phyloP scores from a whole-genome alignment of 2,888 invertebrate genomes.

The Limenitis camilla region DNA sequence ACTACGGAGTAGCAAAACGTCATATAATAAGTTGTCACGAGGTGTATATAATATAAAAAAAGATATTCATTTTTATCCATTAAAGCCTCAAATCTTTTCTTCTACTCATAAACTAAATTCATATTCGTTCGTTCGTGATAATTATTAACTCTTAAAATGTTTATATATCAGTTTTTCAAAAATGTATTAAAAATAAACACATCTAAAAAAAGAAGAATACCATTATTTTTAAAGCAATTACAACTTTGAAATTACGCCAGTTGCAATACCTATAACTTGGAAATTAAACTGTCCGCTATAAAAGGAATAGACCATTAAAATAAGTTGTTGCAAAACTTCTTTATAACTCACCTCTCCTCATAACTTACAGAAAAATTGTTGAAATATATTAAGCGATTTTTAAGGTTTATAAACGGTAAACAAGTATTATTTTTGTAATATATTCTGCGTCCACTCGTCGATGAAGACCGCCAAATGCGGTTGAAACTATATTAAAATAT shows the following conservation, averaged over 20 bases:
- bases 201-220: not conserved
- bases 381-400: not conserved
- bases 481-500: no score
- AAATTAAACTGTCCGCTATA: conserved; percentile 28
- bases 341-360: conserved; percentile 16
- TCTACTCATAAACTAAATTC: no score
- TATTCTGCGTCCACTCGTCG: no score
- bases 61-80: no score
- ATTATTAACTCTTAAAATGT: not conserved
- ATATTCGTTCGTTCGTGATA: no score
- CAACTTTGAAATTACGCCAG: conserved; percentile 17
- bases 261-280: conserved; percentile 21
- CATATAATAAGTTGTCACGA: no score
- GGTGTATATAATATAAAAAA: no score
- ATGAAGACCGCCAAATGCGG: no score
- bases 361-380: not conserved
- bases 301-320: conserved; percentile 30
- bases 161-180: not conserved
- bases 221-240: conserved; percentile 8
- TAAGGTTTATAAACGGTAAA: no score
- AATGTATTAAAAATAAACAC: not conserved
- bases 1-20: no score
- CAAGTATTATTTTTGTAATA: no score
- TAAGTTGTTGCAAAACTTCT: conserved; percentile 24
- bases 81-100: no score